These are phyloP conservation scores for Phrynosoma platyrhinos DNA, from an alignment of 2,113 vertebrate genomes.

Conservation along the genomic window DNA sequence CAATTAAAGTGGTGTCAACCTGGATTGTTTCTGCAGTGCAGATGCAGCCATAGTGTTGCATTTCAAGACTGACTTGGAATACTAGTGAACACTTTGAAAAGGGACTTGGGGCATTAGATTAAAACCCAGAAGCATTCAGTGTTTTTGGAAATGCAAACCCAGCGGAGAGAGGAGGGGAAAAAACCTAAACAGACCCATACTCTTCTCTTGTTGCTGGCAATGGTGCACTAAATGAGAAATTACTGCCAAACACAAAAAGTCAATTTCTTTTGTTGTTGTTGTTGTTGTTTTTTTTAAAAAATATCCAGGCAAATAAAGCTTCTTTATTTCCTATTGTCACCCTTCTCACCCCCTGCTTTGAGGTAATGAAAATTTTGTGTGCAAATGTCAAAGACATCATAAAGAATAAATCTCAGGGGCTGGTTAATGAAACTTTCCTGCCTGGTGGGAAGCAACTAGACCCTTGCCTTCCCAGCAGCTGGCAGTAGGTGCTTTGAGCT, in stretches of 20 bases:
- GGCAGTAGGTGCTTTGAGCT: slow-evolving; percentile 61
- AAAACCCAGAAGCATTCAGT: background rate
- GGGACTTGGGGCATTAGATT: background rate
- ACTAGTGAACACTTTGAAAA: background rate
- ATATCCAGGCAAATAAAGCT: slow-evolving; percentile 51
- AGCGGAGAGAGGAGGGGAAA: background rate
- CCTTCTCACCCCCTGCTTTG: slow-evolving; percentile 61
- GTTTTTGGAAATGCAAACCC: background rate
- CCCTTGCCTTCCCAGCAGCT: slow-evolving; percentile 44
- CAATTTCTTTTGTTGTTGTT: slow-evolving; percentile 13
- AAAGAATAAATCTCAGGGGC: slow-evolving; percentile 75
- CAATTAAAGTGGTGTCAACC: too few species aligned
- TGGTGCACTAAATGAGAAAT: slow-evolving; percentile 62
- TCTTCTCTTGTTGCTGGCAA: slow-evolving; percentile 39
- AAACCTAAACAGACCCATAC: background rate
- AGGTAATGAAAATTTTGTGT: slow-evolving; percentile 73
- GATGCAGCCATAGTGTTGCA: too few species aligned
- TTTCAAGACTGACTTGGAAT: background rate
- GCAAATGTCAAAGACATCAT: slow-evolving; percentile 73
- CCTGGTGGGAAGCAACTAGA: slow-evolving; percentile 65
- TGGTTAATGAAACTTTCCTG: slow-evolving; percentile 76
- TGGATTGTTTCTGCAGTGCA: too few species aligned
- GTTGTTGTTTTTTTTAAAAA: slow-evolving; percentile 57
- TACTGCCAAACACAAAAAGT: background rate
- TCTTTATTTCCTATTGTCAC: slow-evolving; percentile 52